Percentiles rank a stretch among this genome's conserved stretches.
phyloP scores from a whole-genome alignment of 2,888 invertebrate species.

The Eucera pruinosa region DNA sequence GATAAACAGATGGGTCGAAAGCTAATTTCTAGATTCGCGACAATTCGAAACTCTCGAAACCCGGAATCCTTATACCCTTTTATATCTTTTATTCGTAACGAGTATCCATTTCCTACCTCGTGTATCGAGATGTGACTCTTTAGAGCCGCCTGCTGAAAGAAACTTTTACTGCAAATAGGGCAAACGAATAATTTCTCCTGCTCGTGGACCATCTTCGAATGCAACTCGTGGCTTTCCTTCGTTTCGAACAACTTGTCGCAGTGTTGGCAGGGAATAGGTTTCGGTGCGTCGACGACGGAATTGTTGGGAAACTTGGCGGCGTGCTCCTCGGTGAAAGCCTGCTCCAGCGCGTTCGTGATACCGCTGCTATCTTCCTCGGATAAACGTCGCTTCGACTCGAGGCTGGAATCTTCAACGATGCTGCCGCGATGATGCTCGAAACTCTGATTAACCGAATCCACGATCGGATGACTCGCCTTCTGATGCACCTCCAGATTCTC shows the following conservation, averaged over 20 bases:
- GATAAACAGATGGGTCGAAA: too few species aligned
- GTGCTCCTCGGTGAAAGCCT: conserved; percentile 33
- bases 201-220: conserved; percentile 86
- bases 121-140: conserved; percentile 85
- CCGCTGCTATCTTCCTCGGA: conserved; percentile 21
- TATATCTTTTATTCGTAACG: too few species aligned
- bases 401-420: conserved; percentile 8
- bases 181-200: conserved; percentile 87
- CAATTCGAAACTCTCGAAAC: too few species aligned
- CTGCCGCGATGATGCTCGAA: too few species aligned
- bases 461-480: conserved; percentile 85
- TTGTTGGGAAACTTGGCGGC: conserved; percentile 13
- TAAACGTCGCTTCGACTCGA: conserved; percentile 11
- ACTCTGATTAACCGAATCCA: conserved; percentile 85
- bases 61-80: too few species aligned
- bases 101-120: conserved; percentile 47
- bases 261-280: conserved; percentile 85
- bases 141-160: conserved; percentile 87
- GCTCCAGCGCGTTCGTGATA: conserved; percentile 10
- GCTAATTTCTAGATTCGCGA: too few species aligned
- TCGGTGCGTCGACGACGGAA: conserved; percentile 35
- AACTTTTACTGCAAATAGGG: conserved; percentile 86
- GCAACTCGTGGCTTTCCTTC: conserved; percentile 87
- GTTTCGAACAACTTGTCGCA: conserved; percentile 87
- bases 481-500: conserved; percentile 87